Evolutionary conservation across 2,888 invertebrate genomes (phyloP).

Genomic region (Timema cristinae): DNA sequence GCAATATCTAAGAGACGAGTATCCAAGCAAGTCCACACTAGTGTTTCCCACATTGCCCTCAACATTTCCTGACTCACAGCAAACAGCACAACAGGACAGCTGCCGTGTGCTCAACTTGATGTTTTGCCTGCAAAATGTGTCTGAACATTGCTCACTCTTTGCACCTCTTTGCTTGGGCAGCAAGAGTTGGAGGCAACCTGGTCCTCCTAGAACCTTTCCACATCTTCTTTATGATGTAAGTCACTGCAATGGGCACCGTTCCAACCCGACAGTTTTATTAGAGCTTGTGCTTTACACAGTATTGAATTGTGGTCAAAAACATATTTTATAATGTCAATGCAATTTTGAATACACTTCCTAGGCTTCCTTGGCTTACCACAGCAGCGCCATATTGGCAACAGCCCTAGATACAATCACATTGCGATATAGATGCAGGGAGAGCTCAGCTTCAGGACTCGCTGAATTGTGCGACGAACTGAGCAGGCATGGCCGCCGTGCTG

Average conservation of each 20-base stretch:
- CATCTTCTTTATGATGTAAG: constrained; percentile 60
- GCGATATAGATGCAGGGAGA: constrained; percentile 59
- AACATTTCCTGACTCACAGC: constrained; percentile 35
- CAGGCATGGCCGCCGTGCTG: constrained; percentile 65
- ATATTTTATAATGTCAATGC: no score
- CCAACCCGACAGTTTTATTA: neutral
- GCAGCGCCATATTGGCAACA: constrained; percentile 76
- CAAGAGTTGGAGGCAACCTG: constrained; percentile 62
- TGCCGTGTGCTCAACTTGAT: constrained; percentile 63
- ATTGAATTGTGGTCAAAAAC: neutral
- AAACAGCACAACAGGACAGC: constrained; percentile 54
- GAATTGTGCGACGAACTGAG: constrained; percentile 53
- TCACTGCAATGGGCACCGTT: constrained; percentile 16
- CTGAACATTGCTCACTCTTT: constrained; percentile 66
- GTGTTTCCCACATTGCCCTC: constrained; percentile 64
- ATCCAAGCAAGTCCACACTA: constrained; percentile 65
- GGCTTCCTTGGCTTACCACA: constrained; percentile 67
- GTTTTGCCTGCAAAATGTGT: constrained; percentile 59
- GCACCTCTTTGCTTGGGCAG: constrained; percentile 66
- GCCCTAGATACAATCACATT: constrained; percentile 77
- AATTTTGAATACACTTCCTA: constrained; percentile 38
- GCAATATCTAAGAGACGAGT: constrained; percentile 78
- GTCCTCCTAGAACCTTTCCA: constrained; percentile 55
- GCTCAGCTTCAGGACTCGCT: constrained; percentile 15
- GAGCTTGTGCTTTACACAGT: neutral